Percentiles rank a stretch among this genome's conserved stretches.
Conservation (phyloP, 2,888 invertebrate genomes). For the Andrena haemorrhoa region DNA sequence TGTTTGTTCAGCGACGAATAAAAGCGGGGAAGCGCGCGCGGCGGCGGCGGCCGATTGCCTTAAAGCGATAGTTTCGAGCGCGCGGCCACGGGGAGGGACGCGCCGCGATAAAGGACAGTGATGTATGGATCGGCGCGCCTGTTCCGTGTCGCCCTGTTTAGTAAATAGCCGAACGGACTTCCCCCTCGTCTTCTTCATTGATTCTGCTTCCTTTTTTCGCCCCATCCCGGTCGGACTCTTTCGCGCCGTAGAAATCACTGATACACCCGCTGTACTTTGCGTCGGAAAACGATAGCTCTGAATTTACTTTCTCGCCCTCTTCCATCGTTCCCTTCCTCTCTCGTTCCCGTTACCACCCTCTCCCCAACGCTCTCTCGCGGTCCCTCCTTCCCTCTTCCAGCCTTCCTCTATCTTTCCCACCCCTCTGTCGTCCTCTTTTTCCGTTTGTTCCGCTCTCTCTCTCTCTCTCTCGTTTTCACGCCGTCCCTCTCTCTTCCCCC, state of each 20-base stretch:
- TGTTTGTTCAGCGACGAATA: slow-evolving; percentile 46
- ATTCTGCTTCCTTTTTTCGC: slow-evolving; percentile 34
- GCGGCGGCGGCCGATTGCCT: slow-evolving; percentile 43
- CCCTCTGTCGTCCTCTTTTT: neutral
- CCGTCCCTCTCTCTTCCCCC: neutral
- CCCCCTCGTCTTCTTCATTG: slow-evolving; percentile 39
- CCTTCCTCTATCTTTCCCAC: neutral
- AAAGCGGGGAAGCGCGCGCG: slow-evolving; percentile 56
- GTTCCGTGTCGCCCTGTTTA: slow-evolving; percentile 80
- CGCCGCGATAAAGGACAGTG: slow-evolving; percentile 75
- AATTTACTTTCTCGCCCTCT: slow-evolving; percentile 16
- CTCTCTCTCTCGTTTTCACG: neutral
- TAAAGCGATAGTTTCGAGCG: slow-evolving; percentile 67
- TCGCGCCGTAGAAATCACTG: slow-evolving; percentile 36
- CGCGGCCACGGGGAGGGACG: slow-evolving; percentile 72
- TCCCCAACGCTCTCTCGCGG: neutral
- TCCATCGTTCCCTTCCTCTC: neutral
- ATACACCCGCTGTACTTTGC: slow-evolving; percentile 22
- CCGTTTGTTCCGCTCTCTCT: too few relatives aligned
- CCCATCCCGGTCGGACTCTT: slow-evolving; percentile 27
- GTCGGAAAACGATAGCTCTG: slow-evolving; percentile 21
- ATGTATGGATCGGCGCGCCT: slow-evolving; percentile 79
- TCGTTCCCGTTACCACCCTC: neutral
- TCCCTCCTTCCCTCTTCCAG: neutral
- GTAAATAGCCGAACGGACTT: slow-evolving; percentile 77